Evolutionary conservation across 2,888 invertebrate genomes (phyloP).

Genomic region (Halictus ligatus): DNA sequence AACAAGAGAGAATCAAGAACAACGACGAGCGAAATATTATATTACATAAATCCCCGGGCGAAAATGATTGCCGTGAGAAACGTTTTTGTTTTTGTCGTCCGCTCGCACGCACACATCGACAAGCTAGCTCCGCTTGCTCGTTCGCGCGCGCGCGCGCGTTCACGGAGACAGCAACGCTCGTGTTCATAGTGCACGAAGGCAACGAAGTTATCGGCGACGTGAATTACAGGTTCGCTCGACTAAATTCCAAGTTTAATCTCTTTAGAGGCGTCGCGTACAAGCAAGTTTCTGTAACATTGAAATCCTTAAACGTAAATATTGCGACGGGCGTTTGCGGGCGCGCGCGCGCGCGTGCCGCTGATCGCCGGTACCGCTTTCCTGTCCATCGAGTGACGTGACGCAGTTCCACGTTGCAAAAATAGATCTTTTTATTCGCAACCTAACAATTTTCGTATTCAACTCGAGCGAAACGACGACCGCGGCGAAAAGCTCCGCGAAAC

Average conservation of each 20-base stretch:
- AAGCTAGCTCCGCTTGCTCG: neutral
- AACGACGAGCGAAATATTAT: constrained; percentile 52
- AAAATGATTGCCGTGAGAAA: constrained; percentile 57
- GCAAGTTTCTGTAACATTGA: constrained; percentile 43
- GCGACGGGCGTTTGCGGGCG: constrained; percentile 10
- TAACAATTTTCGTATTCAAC: constrained; percentile 27
- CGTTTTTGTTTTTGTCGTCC: constrained; percentile 33
- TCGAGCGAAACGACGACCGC: neutral
- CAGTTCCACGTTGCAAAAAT: constrained; percentile 44
- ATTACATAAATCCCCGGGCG: constrained; percentile 49
- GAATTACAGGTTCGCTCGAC: constrained; percentile 44
- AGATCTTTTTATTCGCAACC: constrained; percentile 30
- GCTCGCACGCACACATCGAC: neutral
- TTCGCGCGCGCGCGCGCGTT: neutral
- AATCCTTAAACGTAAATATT: constrained; percentile 58
- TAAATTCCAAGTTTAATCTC: constrained; percentile 52
- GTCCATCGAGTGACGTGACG: constrained; percentile 17
- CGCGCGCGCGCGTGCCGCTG: neutral
- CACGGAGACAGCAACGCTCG: neutral
- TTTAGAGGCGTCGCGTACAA: constrained; percentile 34
- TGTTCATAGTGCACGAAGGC: constrained; percentile 30
- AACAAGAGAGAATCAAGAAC: constrained; percentile 45
- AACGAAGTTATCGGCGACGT: constrained; percentile 51
- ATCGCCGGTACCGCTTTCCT: neutral
- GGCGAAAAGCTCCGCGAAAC: neutral